These are phyloP conservation scores for Oreotrochilus melanogaster DNA, from an alignment of 2,113 vertebrate species.

Conservation along the genomic window DNA sequence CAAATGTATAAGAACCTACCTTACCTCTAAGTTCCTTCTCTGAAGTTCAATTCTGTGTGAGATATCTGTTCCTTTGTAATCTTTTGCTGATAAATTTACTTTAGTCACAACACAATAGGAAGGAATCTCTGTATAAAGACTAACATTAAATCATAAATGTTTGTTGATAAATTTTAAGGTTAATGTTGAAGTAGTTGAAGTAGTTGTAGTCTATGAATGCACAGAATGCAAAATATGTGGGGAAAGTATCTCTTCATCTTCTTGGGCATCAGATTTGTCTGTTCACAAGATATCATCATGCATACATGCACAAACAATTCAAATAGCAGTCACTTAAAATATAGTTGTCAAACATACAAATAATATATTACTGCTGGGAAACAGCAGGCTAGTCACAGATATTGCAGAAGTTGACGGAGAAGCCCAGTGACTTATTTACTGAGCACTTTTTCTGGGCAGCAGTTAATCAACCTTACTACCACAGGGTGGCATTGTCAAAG, in stretches of 20 bases:
- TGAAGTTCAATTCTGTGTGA: not conserved
- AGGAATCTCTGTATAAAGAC: not conserved
- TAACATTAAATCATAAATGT: not conserved
- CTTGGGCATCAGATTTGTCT: not conserved
- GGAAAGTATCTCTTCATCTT: not conserved
- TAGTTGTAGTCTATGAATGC: not conserved
- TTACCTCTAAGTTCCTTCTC: not conserved
- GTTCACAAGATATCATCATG: not conserved
- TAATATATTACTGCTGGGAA: not conserved
- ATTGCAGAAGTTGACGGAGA: not conserved
- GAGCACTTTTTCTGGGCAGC: not conserved
- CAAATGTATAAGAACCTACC: not conserved
- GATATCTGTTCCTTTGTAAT: not conserved
- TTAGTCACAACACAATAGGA: not conserved
- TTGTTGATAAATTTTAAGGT: not conserved
- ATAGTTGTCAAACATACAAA: not conserved
- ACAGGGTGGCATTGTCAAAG: constrained; percentile 1
- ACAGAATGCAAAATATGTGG: not conserved
- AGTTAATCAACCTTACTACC: not conserved
- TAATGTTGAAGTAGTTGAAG: not conserved
- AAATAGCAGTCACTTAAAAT: not conserved
- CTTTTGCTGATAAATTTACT: not conserved
- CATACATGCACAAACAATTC: fast-evolving
- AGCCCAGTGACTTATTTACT: not conserved
- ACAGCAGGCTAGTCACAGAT: not conserved